These are phyloP conservation scores for Florisuga fusca DNA, from an alignment of 2,797 vertebrate species.

Conservation along the genomic window DNA sequence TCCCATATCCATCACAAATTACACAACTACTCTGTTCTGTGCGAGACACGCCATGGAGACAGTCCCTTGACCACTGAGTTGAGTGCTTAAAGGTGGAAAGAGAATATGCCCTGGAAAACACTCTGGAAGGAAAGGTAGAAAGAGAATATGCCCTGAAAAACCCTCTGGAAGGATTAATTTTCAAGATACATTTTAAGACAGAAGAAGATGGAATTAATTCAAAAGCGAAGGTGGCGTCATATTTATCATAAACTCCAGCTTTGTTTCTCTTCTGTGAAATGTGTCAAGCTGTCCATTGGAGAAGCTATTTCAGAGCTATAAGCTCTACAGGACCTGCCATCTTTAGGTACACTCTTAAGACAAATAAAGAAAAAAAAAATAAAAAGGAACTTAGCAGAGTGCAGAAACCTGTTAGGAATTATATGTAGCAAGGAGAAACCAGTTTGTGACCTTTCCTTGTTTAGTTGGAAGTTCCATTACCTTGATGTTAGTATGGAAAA, in stretches of 20 bases:
- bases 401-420: background rate
- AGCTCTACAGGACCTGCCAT: background rate
- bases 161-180: conserved; percentile 48
- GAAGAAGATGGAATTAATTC: conserved; percentile 40
- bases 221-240: background rate
- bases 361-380: background rate
- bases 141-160: conserved; percentile 23
- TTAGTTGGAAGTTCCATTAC: background rate
- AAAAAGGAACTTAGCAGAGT: background rate
- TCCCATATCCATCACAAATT: conserved; percentile 7
- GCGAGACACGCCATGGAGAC: background rate
- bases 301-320: background rate
- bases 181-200: background rate
- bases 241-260: conserved; percentile 34
- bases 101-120: conserved; percentile 5
- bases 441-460: background rate
- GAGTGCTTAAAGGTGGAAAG: conserved; percentile 13
- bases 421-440: background rate
- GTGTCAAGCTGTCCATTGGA: background rate
- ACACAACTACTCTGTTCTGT: background rate
- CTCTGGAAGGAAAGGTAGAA: conserved; percentile 18
- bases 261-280: background rate
- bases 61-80: background rate
- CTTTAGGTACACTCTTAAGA: background rate
- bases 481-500: background rate